These are phyloP conservation scores for Julus scandinavius DNA, from an alignment of 2,888 invertebrate species.

Conservation along the genomic window DNA sequence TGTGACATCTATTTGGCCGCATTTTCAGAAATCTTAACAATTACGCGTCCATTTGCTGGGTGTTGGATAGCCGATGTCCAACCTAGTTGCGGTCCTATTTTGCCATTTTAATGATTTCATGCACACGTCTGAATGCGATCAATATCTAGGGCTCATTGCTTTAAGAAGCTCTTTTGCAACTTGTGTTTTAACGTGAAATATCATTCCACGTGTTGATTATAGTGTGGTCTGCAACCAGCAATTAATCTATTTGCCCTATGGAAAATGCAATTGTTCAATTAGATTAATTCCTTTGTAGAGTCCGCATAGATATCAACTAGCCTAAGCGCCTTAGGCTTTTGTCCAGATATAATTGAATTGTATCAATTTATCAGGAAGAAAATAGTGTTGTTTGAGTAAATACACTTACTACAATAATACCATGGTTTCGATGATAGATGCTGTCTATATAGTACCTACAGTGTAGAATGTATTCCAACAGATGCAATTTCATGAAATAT, in stretches of 20 bases:
- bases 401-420: neutral
- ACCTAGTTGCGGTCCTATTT: conserved; percentile 30
- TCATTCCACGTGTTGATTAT: neutral
- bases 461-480: too few relatives aligned
- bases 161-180: neutral
- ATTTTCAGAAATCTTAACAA: conserved; percentile 36
- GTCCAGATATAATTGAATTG: neutral
- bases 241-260: conserved; percentile 17
- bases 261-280: conserved; percentile 32
- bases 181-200: neutral
- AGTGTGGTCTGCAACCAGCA: neutral
- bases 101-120: conserved; percentile 41
- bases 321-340: conserved; percentile 12
- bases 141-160: neutral
- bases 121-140: neutral
- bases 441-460: too few relatives aligned
- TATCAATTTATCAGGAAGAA: neutral
- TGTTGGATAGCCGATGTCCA: conserved; percentile 23
- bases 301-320: neutral
- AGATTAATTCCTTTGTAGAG: neutral
- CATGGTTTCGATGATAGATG: too few relatives aligned
- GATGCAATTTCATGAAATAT: too few relatives aligned
- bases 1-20: conserved; percentile 2
- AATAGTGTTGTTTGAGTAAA: neutral
- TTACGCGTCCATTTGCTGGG: neutral